Evolutionary conservation across 2,888 invertebrate species (phyloP).

Genomic region (Ceramica pisi): DNA sequence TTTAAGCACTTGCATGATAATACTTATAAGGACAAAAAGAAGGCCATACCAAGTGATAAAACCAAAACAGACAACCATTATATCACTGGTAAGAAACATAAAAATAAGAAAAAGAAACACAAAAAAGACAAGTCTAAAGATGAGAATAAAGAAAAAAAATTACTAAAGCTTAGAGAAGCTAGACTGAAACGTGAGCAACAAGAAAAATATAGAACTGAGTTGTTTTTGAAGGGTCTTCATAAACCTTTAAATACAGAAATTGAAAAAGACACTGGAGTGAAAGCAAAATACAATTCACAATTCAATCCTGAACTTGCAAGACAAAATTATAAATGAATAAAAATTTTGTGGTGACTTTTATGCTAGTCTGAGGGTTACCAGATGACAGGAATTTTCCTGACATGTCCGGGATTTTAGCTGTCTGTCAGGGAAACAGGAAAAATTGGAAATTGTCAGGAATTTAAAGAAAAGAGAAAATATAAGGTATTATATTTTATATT

Average conservation of each 20-base stretch:
- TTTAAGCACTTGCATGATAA: conserved; percentile 89
- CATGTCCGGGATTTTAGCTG: no score
- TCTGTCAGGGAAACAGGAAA: no score
- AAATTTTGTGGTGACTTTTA: background rate
- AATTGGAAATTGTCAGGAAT: background rate
- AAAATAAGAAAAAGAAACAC: conserved; percentile 67
- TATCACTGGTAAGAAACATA: conserved; percentile 43
- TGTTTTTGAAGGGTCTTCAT: conserved; percentile 93
- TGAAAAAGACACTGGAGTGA: conserved; percentile 79
- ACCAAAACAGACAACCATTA: conserved; percentile 4
- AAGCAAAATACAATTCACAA: conserved; percentile 98
- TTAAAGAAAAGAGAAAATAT: no score
- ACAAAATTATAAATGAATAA: conserved; percentile 92
- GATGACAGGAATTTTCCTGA: no score
- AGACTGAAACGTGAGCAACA: conserved; percentile 95
- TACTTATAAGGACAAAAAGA: conserved; percentile 63
- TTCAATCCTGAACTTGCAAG: conserved; percentile 98
- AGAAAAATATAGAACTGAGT: conserved; percentile 94
- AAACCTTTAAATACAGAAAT: conserved; percentile 65
- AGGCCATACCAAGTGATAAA: conserved; percentile 24
- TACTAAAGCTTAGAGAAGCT: conserved; percentile 94
- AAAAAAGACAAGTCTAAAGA: conserved; percentile 72
- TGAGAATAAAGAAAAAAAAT: conserved; percentile 79
- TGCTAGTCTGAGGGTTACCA: background rate
- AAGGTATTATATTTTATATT: no score